Conservation (phyloP, 2,797 vertebrate species). For the Acipenser oxyrinchus region DNA sequence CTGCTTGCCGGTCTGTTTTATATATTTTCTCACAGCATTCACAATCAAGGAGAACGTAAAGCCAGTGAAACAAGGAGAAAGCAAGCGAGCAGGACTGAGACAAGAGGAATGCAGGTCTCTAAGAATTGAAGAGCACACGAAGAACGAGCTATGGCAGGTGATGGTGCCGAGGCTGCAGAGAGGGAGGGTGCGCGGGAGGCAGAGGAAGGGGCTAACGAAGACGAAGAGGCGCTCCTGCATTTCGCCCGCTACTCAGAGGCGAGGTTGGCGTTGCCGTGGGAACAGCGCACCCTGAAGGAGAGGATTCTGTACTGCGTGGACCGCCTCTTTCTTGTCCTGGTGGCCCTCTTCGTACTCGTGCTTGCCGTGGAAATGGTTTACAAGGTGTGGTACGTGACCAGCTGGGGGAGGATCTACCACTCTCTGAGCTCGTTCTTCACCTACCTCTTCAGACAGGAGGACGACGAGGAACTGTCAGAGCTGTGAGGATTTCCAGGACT, state of each 20-base stretch:
- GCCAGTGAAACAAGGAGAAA: not conserved
- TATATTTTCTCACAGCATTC: too few species aligned
- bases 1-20: too few species aligned
- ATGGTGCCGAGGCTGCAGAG: slow-evolving; percentile 21
- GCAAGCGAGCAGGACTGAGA: not conserved
- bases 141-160: not conserved
- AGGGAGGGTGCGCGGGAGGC: slow-evolving; percentile 30
- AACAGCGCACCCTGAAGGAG: slow-evolving; percentile 53
- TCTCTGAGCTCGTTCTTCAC: slow-evolving; percentile 30
- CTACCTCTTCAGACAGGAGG: slow-evolving; percentile 43
- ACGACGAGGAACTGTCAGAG: slow-evolving; percentile 46
- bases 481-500: slow-evolving; percentile 32
- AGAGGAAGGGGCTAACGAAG: slow-evolving; percentile 30
- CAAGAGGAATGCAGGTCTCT: not conserved
- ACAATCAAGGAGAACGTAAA: not conserved
- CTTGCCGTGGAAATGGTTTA: slow-evolving; percentile 41
- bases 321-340: slow-evolving; percentile 49
- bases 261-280: slow-evolving; percentile 44
- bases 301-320: slow-evolving; percentile 49
- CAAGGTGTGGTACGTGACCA: slow-evolving; percentile 56
- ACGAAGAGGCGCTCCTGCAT: slow-evolving; percentile 31
- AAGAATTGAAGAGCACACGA: not conserved
- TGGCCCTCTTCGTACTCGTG: slow-evolving; percentile 36
- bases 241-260: slow-evolving; percentile 40
- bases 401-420: slow-evolving; percentile 33